Conservation (phyloP, 2,113 vertebrate species). For the Bettongia penicillata region DNA sequence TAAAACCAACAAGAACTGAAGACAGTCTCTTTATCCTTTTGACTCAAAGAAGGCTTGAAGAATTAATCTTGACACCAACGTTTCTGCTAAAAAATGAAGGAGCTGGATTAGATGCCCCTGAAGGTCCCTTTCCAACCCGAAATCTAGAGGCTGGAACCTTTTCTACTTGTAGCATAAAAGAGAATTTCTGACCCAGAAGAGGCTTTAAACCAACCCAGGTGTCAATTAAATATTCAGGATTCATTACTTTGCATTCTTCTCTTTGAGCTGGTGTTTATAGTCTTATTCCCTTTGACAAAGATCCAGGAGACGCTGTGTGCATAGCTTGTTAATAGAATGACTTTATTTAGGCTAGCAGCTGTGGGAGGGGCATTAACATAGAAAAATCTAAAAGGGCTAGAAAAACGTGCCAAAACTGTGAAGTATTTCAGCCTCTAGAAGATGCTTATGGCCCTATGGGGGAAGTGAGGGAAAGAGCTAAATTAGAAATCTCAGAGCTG, state of each 20-base stretch:
- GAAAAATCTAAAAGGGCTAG: background rate
- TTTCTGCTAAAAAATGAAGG: background rate
- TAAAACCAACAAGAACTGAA: background rate
- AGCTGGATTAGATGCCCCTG: background rate
- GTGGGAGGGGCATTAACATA: background rate
- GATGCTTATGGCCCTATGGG: background rate
- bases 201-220: background rate
- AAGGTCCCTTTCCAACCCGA: background rate
- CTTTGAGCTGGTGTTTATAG: background rate
- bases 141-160: background rate
- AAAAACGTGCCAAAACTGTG: background rate
- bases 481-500: background rate
- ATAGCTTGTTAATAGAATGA: conserved; percentile 20
- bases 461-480: background rate
- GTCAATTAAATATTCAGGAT: too few species aligned
- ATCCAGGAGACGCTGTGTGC: conserved; percentile 12
- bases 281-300: conserved; percentile 39
- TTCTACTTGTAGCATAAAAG: background rate
- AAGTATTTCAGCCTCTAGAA: background rate
- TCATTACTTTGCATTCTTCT: background rate
- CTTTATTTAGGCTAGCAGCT: background rate
- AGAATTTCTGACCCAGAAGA: background rate
- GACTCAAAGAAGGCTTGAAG: background rate
- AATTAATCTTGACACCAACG: background rate
- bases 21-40: background rate